phyloP scores from a whole-genome alignment of 2,797 vertebrate genomes.

The Lutjanus campechanus region DNA sequence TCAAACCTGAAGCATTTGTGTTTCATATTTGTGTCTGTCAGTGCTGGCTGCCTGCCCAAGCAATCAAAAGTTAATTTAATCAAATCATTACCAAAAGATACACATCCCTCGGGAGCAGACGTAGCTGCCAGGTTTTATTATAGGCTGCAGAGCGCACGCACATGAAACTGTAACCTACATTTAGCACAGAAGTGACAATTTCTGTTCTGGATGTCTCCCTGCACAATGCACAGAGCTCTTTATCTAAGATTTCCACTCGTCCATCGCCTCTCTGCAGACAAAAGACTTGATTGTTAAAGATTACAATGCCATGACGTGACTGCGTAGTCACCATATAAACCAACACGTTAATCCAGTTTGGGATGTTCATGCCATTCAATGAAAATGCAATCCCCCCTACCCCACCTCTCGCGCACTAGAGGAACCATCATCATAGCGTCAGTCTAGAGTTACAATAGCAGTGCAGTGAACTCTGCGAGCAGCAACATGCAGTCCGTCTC shows the following conservation, averaged over 20 bases:
- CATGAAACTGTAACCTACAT: constrained; percentile 22
- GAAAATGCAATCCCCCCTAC: constrained; percentile 42
- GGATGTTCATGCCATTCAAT: constrained; percentile 63
- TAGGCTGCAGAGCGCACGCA: neutral
- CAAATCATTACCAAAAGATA: constrained; percentile 31
- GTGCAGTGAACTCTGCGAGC: constrained; percentile 49
- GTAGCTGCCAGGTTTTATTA: constrained; percentile 34
- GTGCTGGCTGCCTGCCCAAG: constrained; percentile 47
- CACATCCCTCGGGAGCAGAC: neutral
- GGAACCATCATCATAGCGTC: constrained; percentile 50
- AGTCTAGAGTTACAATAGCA: constrained; percentile 59
- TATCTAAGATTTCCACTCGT: constrained; percentile 55
- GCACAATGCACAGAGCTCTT: constrained; percentile 40
- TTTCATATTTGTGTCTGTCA: constrained; percentile 57
- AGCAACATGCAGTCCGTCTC: constrained; percentile 58
- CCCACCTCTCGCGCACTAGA: constrained; percentile 32
- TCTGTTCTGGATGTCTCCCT: constrained; percentile 35
- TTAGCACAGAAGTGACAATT: constrained; percentile 17
- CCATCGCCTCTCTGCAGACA: constrained; percentile 51
- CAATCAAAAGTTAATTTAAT: constrained; percentile 66
- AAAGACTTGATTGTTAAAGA: constrained; percentile 68
- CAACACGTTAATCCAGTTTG: constrained; percentile 81
- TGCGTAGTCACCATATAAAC: constrained; percentile 57
- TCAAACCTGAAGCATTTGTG: constrained; percentile 64
- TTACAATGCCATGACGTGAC: constrained; percentile 67